Conservation (phyloP, 2,113 vertebrate species). For the Strix aluco region DNA sequence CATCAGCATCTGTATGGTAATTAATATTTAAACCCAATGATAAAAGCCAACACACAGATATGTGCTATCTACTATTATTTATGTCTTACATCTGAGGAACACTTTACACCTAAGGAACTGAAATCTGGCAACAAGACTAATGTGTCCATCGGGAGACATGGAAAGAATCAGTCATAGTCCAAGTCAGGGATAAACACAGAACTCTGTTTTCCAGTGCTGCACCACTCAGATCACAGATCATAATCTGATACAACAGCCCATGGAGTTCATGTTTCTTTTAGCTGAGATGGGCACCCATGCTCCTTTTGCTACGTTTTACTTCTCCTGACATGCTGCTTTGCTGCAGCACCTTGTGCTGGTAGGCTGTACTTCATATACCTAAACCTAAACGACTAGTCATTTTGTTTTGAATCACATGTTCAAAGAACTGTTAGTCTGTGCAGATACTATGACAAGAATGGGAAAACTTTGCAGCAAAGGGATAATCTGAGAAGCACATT, state of each 20-base stretch:
- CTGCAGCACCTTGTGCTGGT: not conserved
- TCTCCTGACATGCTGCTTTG: not conserved
- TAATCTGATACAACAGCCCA: not conserved
- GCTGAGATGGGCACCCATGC: fast-evolving
- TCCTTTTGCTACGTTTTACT: not conserved
- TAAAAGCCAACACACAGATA: not conserved
- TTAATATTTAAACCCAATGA: not conserved
- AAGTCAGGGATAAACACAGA: not conserved
- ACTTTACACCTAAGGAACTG: not conserved
- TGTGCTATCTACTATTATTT: not conserved
- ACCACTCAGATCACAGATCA: not conserved
- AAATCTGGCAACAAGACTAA: not conserved
- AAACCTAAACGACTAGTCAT: not conserved
- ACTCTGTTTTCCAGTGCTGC: not conserved
- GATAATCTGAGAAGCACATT: not conserved
- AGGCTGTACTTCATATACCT: not conserved
- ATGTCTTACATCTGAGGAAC: not conserved
- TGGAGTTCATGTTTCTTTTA: not conserved
- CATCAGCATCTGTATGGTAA: not conserved
- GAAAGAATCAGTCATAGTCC: not conserved
- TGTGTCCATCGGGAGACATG: not conserved
- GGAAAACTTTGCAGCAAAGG: not conserved
- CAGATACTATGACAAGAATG: not conserved
- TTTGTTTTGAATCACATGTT: not conserved
- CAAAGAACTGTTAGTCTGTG: not conserved